These are phyloP conservation scores for Anthoscopus minutus DNA, from an alignment of 2,113 vertebrate genomes.

Conservation along the genomic window DNA sequence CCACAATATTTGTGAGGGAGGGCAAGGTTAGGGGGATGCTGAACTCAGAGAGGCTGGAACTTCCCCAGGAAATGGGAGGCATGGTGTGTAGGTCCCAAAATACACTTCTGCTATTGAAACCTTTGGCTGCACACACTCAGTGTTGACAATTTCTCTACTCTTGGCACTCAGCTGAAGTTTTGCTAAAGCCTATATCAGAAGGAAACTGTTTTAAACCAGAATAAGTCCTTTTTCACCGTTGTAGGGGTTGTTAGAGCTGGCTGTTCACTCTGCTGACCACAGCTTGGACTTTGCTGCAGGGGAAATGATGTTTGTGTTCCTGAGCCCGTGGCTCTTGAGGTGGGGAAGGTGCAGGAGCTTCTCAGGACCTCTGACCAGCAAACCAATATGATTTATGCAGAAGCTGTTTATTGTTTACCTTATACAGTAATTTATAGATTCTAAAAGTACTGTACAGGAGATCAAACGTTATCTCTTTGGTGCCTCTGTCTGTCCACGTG, in stretches of 20 bases:
- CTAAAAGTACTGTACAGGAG: too few relatives aligned
- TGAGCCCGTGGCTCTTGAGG: too few relatives aligned
- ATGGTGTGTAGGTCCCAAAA: not conserved
- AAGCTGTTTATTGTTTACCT: too few relatives aligned
- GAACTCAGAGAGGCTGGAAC: not conserved
- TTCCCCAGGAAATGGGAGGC: not conserved
- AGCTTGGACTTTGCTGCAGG: not conserved
- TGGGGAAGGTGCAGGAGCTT: too few relatives aligned
- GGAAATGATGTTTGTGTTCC: not conserved
- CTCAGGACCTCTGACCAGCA: too few relatives aligned
- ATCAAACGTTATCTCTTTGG: too few relatives aligned
- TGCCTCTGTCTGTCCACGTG: too few relatives aligned
- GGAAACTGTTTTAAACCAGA: not conserved
- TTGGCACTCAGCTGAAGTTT: not conserved
- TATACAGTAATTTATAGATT: too few relatives aligned
- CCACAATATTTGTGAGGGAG: not conserved
- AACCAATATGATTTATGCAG: too few relatives aligned
- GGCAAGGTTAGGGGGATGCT: not conserved
- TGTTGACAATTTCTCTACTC: not conserved
- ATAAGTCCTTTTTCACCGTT: accelerated
- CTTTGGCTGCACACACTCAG: not conserved
- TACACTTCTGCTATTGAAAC: not conserved
- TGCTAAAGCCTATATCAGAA: not conserved
- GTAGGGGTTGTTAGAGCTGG: not conserved
- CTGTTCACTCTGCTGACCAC: not conserved